These are phyloP conservation scores for Polymixis flavicincta DNA, from an alignment of 2,888 invertebrate species.

Conservation along the genomic window DNA sequence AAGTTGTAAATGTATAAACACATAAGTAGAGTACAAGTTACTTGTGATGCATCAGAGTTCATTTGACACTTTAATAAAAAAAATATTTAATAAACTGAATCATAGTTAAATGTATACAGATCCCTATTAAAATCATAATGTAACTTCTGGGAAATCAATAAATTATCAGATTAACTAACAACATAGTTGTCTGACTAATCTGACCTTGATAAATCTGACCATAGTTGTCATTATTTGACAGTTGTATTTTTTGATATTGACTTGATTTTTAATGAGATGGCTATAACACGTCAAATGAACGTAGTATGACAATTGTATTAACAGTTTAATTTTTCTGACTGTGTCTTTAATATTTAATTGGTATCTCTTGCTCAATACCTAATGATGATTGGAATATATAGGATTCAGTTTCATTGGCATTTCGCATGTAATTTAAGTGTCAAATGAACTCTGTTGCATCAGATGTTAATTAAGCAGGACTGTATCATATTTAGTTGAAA, in stretches of 20 bases:
- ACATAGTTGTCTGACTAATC: neutral
- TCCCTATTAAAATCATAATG: too few relatives aligned
- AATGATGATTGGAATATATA: constrained; percentile 1
- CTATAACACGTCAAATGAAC: neutral
- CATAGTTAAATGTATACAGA: too few relatives aligned
- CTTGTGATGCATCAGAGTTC: too few relatives aligned
- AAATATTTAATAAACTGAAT: too few relatives aligned
- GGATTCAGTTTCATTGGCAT: constrained; percentile 23
- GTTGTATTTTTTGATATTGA: neutral
- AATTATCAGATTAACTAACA: neutral
- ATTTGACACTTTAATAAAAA: too few relatives aligned
- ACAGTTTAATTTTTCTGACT: neutral
- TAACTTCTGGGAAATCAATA: too few relatives aligned
- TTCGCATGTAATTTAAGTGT: constrained; percentile 19
- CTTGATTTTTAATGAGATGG: neutral
- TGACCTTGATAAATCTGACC: neutral
- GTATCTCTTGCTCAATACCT: neutral
- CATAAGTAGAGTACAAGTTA: too few relatives aligned
- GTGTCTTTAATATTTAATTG: neutral
- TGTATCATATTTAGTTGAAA: constrained; percentile 13
- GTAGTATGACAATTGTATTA: neutral
- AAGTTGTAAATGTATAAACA: too few relatives aligned
- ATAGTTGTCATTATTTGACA: too few relatives aligned
- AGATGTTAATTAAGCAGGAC: neutral
- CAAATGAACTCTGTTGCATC: constrained; percentile 3